Conservation (phyloP, 2,888 invertebrate genomes). For the Selenia dentaria region DNA sequence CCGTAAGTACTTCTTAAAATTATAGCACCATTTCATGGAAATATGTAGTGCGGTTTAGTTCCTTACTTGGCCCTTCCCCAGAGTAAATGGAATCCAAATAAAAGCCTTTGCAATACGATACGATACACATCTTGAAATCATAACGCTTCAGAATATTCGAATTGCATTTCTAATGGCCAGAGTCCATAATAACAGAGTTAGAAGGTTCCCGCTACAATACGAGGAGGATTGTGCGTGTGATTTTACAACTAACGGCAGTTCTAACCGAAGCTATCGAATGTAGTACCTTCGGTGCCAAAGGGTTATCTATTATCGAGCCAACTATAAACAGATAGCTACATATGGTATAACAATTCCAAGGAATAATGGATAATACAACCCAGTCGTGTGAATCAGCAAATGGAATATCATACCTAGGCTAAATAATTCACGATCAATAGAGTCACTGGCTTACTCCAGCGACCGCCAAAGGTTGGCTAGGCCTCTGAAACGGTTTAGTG, state of each 20-base stretch:
- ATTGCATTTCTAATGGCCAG: background rate
- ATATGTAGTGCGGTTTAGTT: background rate
- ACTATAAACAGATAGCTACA: constrained; percentile 48
- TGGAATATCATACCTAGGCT: too few relatives aligned
- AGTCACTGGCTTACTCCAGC: too few relatives aligned
- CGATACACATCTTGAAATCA: background rate
- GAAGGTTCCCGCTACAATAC: constrained; percentile 43
- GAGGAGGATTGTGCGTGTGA: constrained; percentile 67
- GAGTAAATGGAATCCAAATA: too few relatives aligned
- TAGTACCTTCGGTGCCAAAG: constrained; percentile 62
- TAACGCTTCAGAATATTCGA: background rate
- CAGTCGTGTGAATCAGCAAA: constrained; percentile 26
- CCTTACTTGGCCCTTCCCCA: too few relatives aligned
- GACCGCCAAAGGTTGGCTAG: too few relatives aligned
- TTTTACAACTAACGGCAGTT: constrained; percentile 74
- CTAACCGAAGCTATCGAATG: constrained; percentile 67
- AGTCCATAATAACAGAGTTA: constrained; percentile 8
- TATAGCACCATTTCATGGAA: background rate
- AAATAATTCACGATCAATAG: too few relatives aligned
- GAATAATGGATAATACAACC: constrained; percentile 23
- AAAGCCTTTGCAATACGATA: too few relatives aligned
- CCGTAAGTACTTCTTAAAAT: background rate
- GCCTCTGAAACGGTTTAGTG: too few relatives aligned
- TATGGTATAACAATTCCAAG: constrained; percentile 43
- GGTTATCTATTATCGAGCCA: constrained; percentile 74